Evolutionary conservation across 1,140 invertebrate genomes (phyloP), one percentile per base, ranked within the genome.

Genomic region (Laodelphax striatellus): DNA sequence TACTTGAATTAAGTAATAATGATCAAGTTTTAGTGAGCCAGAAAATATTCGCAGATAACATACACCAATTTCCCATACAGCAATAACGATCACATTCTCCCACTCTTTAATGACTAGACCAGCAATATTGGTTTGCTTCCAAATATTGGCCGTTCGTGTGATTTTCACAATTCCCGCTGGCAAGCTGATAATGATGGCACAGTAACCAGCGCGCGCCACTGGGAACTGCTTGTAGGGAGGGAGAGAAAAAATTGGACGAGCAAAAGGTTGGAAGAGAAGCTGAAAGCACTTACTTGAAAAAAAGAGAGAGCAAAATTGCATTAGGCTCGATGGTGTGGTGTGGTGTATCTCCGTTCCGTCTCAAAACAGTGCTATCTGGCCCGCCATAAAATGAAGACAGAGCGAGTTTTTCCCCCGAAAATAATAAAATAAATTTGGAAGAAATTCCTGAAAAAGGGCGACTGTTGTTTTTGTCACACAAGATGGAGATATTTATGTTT

Each of bases 401-500:
- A 57, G 55, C 16, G 31, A 57, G 31, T 42, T 38, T 38, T 38
- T 38, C 34, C 34, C 34, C 34, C 34, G 34, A 57, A 42, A 57
- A 42, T 42, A 42, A 57, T 34, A 57, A 42, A 57, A 42, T 42
- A 42, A 57, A 57, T 34, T 42, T 34, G 42, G 55, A 42, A 24
- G 42, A 42, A 41, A 42, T 19, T 34, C 34, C 19, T 17, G 34
- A 21, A 42, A 57, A 19, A 42, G 55, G 17, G 28, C 34, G 55
- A 57, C 34, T 38, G 34, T 38, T 38, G 34, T 38, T 38, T 38
- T 38, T 38, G 34, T 38, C 4, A 38, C 2, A 38, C 34, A 38
- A 38, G 34, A 38, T 38, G 34, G 34, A 38, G 34, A 38, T 38
- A 38, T 38, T 38, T 38, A 38, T 38, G 34, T 38, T 38, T 38